Conservation (phyloP, 2,113 vertebrate genomes). For the Dissostichus mawsoni region DNA sequence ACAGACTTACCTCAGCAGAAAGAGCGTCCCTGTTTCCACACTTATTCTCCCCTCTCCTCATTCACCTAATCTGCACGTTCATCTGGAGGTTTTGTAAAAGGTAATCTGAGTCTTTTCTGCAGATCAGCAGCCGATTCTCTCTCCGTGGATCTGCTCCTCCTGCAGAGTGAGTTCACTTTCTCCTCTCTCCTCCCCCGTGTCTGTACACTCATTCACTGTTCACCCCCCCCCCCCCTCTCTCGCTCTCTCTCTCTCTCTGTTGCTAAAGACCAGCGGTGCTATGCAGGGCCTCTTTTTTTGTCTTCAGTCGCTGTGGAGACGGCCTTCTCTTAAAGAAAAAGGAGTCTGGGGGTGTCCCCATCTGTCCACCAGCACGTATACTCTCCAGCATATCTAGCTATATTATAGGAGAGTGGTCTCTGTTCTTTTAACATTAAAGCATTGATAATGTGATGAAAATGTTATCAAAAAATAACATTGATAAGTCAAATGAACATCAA, state of each 20-base stretch:
- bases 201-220: constrained; percentile 54
- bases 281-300: constrained; percentile 72
- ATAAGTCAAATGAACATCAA: too few relatives aligned
- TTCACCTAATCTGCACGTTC: background rate
- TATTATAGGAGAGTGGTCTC: too few relatives aligned
- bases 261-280: constrained; percentile 77
- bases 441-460: too few relatives aligned
- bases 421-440: too few relatives aligned
- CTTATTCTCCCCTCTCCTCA: constrained; percentile 51
- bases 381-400: too few relatives aligned
- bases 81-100: constrained; percentile 15
- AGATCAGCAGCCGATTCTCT: constrained; percentile 29
- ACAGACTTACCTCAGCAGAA: constrained; percentile 48
- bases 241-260: constrained; percentile 7
- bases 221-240: background rate
- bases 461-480: too few relatives aligned
- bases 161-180: constrained; percentile 52
- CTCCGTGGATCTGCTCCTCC: constrained; percentile 28
- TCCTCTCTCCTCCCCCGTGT: constrained; percentile 49
- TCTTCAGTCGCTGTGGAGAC: constrained; percentile 77
- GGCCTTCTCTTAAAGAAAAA: constrained; percentile 53
- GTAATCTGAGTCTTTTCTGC: constrained; percentile 54
- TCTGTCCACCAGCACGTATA: constrained; percentile 52
- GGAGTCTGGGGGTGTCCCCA: constrained; percentile 45
- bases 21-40: constrained; percentile 24